These are phyloP conservation scores for Agelas oroides DNA, from an alignment of 37 sponge, comb jelly and placozoan genomes.

Conservation along the genomic window DNA sequence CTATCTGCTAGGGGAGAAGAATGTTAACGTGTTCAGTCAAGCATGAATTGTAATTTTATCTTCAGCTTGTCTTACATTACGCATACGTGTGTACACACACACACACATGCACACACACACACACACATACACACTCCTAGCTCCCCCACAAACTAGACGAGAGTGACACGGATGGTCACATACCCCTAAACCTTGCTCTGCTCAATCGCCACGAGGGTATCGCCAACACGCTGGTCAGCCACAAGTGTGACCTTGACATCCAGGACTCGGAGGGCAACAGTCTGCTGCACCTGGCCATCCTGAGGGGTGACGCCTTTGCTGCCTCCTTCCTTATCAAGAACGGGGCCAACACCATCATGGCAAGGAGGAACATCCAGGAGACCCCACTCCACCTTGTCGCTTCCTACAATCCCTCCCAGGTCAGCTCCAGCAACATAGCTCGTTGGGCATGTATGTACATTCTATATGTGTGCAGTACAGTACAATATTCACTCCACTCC, in stretches of 20 bases:
- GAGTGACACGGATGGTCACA: constrained; percentile 69
- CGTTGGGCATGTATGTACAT: background rate
- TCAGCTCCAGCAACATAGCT: too few species aligned
- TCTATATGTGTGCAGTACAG: background rate
- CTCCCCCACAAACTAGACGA: constrained; percentile 77
- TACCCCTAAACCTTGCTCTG: constrained; percentile 92
- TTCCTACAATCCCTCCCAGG: constrained; percentile 60
- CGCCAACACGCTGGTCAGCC: constrained; percentile 82
- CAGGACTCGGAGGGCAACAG: constrained; percentile 75
- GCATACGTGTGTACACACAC: too few species aligned
- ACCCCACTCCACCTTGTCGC: constrained; percentile 88
- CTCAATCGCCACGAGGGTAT: constrained; percentile 82
- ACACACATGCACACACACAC: background rate
- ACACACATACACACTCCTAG: constrained; percentile 22
- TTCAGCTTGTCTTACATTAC: too few species aligned
- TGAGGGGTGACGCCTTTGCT: constrained; percentile 84
- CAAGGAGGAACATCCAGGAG: constrained; percentile 52
- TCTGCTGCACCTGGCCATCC: constrained; percentile 89
- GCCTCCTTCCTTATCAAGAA: constrained; percentile 89
- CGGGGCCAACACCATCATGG: constrained; percentile 76
- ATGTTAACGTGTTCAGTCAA: too few species aligned
- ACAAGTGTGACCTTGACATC: constrained; percentile 87
- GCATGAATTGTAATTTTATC: too few species aligned
- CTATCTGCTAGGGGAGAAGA: too few species aligned
- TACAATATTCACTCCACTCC: background rate